phyloP scores from a whole-genome alignment of 2,797 vertebrate genomes.

The Decapterus maruadsi region DNA sequence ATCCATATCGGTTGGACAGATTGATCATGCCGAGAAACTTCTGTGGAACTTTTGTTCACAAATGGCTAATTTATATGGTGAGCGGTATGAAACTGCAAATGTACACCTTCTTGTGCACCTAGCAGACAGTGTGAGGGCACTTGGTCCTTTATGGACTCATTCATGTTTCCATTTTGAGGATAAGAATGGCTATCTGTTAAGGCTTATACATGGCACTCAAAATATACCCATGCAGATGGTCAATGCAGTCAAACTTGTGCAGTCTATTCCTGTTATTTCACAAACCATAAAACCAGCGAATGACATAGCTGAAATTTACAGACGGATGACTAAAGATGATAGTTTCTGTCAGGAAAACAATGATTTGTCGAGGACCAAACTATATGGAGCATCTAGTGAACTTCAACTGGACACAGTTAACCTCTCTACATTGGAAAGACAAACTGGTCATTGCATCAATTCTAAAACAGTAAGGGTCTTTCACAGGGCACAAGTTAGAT shows the following conservation, averaged over 20 bases:
- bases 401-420: no score
- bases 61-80: conserved; percentile 21
- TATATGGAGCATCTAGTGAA: no score
- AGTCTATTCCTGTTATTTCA: conserved; percentile 27
- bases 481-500: no score
- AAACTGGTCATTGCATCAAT: no score
- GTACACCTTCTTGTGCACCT: conserved; percentile 25
- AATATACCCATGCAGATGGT: conserved; percentile 47
- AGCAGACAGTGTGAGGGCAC: conserved; percentile 34
- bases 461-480: no score
- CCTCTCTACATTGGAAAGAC: no score
- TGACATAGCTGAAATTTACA: no score
- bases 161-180: conserved; percentile 46
- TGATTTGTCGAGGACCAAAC: no score
- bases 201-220: conserved; percentile 44
- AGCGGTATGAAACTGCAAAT: conserved; percentile 25
- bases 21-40: conserved; percentile 39
- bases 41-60: conserved; percentile 40
- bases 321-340: no score
- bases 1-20: conserved; percentile 34
- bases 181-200: conserved; percentile 48
- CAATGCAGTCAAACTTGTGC: conserved; percentile 35
- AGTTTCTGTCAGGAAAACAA: no score
- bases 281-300: no score
- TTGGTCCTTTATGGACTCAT: conserved; percentile 27